Conservation (phyloP, 2,888 invertebrate species). For the Apotomis betuletana region DNA sequence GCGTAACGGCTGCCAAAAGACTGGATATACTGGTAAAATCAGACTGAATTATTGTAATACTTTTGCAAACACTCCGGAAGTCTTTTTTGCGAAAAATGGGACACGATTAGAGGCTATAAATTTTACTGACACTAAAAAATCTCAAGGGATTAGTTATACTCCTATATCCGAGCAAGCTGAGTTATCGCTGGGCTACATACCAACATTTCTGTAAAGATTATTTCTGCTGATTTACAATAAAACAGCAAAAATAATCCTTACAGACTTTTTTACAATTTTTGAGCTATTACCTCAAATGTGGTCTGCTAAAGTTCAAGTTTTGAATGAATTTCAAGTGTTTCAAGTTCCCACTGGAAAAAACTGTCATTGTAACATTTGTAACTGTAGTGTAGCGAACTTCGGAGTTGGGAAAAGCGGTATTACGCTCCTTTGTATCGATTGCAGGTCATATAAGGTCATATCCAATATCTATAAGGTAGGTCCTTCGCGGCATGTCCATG, state of each 20-base stretch:
- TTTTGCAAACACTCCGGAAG: conserved; percentile 26
- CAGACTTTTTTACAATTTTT: too few species aligned
- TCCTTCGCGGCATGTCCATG: too few species aligned
- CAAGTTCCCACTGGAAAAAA: too few species aligned
- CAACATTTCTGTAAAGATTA: neutral
- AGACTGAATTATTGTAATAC: conserved; percentile 30
- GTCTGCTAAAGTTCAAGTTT: too few species aligned
- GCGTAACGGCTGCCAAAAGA: conserved; percentile 33
- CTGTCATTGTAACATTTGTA: too few species aligned
- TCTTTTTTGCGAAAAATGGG: conserved; percentile 17
- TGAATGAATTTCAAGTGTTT: too few species aligned
- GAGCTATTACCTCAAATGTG: neutral
- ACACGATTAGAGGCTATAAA: conserved; percentile 11
- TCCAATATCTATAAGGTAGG: too few species aligned
- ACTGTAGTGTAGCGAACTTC: too few species aligned
- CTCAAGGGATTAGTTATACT: conserved; percentile 1
- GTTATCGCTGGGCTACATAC: neutral
- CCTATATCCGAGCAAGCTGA: neutral
- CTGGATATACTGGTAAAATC: conserved; percentile 27
- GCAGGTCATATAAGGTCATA: too few species aligned
- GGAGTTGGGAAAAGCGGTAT: too few species aligned
- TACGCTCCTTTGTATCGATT: too few species aligned
- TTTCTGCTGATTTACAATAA: neutral
- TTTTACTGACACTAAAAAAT: conserved; percentile 10
- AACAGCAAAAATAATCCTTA: too few species aligned